These are phyloP conservation scores for Amiota communis DNA, from an alignment of 2,888 invertebrate species.

Conservation along the genomic window DNA sequence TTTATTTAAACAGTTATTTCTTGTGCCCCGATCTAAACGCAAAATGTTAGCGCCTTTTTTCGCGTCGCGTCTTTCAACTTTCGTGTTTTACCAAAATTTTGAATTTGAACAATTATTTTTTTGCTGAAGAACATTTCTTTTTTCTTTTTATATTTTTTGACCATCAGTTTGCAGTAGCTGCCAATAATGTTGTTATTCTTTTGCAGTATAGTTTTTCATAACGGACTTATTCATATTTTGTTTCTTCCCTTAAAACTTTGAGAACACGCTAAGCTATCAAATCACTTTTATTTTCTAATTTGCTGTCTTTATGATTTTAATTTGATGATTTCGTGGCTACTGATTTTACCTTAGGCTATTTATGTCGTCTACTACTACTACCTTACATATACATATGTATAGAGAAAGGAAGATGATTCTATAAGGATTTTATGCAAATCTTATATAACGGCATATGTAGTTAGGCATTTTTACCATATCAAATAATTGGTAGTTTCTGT, in stretches of 20 bases:
- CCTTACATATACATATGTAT: no score
- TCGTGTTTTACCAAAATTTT: conserved; percentile 18
- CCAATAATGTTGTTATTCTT: conserved; percentile 13
- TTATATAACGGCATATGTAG: no score
- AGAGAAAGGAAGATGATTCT: no score
- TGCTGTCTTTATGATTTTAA: conserved; percentile 26
- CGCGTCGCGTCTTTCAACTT: neutral
- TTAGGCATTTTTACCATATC: no score
- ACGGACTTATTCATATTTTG: neutral
- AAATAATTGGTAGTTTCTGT: no score
- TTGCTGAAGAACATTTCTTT: neutral
- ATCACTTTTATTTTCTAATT: conserved; percentile 10
- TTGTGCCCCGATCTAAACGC: neutral
- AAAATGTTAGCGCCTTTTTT: conserved; percentile 20
- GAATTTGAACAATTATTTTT: neutral
- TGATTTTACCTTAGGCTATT: neutral
- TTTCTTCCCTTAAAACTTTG: neutral
- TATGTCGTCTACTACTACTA: neutral
- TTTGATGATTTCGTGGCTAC: conserved; percentile 19
- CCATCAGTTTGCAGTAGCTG: conserved; percentile 18
- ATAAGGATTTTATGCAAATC: no score
- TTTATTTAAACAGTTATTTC: conserved; percentile 6
- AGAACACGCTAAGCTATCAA: no score
- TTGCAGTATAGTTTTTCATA: neutral
- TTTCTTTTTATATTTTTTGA: neutral